Evolutionary conservation across 2,888 invertebrate genomes (phyloP), one percentile per base, ranked within the genome.

Genomic region (Acanthacorydalis orientalis): DNA sequence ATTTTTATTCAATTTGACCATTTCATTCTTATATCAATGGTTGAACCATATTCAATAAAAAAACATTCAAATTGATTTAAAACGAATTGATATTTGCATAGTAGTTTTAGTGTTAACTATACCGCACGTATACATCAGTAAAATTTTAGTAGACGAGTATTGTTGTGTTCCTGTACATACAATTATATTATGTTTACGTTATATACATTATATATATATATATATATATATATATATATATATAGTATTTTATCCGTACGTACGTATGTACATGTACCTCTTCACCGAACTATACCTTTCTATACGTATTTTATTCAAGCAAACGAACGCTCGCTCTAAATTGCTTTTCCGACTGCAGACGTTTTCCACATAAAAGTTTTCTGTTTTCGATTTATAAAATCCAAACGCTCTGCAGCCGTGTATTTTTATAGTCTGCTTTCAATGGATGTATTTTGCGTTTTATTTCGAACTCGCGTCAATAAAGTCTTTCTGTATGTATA

Each of bases 351-450:
- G 23, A 23, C 23, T 44, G 16, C 44, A 44, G 35, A 38, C 38
- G 38, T 45, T 23, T 16, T 39, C 38, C 31, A 45, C 38, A 45
- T 38, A 45, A 45, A 45, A 45, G 37, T 45, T 45, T 45, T 45
- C 38, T 23, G 45, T 45, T 45, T 45, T 45, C 45, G 45, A 45
- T 45, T 45, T 45, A 45, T 37, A 45, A 45, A 45, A 45, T 45
- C 45, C 45, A 45, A 16, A n/a, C 35, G 37, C 10, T n/a, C 23
- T 11, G n/a, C 38, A 35, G 35, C 38, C 45, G 37, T 45, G 38
- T 45, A 37, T 44, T 38, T 34, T 14, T 38, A 10, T 38, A 38
- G 8, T 38, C 14, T 38, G 38, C 15, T 38, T 38, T 15, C 15
- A 38, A 15, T 38, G 15, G 15, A 38, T 38, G 38, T 38, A 38